A percentile compares a stretch with the other conserved stretches of the same genome.
phyloP scores from a whole-genome alignment of 2,797 vertebrate genomes.

The Smutsia gigantea region DNA sequence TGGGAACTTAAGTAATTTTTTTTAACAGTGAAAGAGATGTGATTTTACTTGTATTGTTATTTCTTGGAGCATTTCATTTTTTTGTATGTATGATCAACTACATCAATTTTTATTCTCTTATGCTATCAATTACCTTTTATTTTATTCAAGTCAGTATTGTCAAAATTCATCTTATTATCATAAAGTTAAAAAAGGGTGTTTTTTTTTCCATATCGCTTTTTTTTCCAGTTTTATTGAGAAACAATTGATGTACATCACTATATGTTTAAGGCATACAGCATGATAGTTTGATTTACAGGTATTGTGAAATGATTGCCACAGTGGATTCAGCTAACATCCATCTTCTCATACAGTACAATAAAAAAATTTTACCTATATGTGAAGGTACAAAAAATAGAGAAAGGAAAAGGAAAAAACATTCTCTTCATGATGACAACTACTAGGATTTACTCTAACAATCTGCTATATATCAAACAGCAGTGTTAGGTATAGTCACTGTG shows the following conservation, averaged over 20 bases:
- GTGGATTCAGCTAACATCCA: background rate
- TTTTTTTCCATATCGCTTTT: conserved; percentile 70
- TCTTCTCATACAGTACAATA: background rate
- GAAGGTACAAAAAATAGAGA: background rate
- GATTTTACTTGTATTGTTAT: conserved; percentile 35
- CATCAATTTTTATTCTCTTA: conserved; percentile 57
- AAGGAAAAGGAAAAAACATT: background rate
- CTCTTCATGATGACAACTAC: background rate
- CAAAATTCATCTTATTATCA: conserved; percentile 80
- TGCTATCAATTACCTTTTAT: conserved; percentile 47
- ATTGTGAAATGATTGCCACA: background rate
- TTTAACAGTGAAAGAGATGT: background rate
- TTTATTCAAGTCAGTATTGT: conserved; percentile 55
- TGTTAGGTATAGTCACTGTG: background rate
- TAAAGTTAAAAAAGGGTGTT: conserved; percentile 26
- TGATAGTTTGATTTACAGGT: background rate
- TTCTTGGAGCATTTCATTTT: background rate
- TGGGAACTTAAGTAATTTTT: background rate
- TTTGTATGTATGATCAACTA: background rate
- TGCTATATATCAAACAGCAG: background rate
- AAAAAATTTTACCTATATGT: background rate
- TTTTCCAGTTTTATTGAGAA: conserved; percentile 23
- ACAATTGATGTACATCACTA: background rate
- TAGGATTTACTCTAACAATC: background rate
- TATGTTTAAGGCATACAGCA: background rate